Conservation (phyloP, 2,888 invertebrate species). For the Philonicus albiceps region DNA sequence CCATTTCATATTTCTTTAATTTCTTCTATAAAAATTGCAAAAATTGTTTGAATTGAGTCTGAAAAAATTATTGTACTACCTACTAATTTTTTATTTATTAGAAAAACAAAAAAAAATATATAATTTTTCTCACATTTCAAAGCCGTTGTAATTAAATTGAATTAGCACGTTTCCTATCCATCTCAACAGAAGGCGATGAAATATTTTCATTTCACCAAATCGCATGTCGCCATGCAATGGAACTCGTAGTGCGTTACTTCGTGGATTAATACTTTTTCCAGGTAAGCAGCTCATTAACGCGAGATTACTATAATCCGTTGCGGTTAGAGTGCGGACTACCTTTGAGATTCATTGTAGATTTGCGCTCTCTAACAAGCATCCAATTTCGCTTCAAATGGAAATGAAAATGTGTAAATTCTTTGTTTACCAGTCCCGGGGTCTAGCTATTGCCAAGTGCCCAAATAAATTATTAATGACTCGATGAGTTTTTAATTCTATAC, state of each 20-base stretch:
- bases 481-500: not conserved
- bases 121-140: not conserved
- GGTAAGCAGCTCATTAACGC: not conserved
- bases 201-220: not conserved
- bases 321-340: not conserved
- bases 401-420: slow-evolving; percentile 7
- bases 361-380: not conserved
- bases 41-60: no score
- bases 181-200: not conserved
- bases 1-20: no score
- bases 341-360: not conserved
- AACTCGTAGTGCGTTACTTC: not conserved
- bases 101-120: no score
- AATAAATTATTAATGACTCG: slow-evolving; percentile 10
- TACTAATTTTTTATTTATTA: not conserved
- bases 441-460: not conserved
- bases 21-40: no score
- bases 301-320: not conserved
- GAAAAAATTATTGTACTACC: no score
- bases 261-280: not conserved
- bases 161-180: not conserved
- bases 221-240: not conserved
- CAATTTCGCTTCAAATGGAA: not conserved
- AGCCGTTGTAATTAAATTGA: not conserved
- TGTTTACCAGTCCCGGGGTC: not conserved